These are phyloP conservation scores for Apamea monoglypha DNA, from an alignment of 2,888 invertebrate genomes.

Conservation along the genomic window DNA sequence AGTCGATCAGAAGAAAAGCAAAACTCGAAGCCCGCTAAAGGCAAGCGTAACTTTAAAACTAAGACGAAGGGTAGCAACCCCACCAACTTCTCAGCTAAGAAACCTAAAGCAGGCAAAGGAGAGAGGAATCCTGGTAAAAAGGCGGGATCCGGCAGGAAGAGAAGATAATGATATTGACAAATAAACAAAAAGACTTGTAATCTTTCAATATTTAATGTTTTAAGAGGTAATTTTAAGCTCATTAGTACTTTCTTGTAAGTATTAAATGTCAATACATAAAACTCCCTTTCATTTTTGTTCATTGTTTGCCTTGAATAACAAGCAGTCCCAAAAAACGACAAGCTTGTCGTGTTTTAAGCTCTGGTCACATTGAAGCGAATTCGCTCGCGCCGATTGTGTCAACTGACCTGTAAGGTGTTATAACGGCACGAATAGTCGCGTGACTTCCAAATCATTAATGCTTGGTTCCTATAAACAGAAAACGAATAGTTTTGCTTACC, in stretches of 20 bases:
- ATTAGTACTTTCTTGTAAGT: slow-evolving; percentile 1
- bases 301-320: not conserved
- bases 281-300: not conserved
- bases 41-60: slow-evolving; percentile 70
- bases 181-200: slow-evolving; percentile 10
- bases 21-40: slow-evolving; percentile 78
- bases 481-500: too few species aligned
- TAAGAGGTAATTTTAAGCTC: slow-evolving; percentile 30
- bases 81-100: slow-evolving; percentile 86
- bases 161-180: slow-evolving; percentile 87
- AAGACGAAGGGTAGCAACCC: slow-evolving; percentile 81
- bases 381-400: not conserved
- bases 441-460: too few species aligned
- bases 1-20: slow-evolving; percentile 90
- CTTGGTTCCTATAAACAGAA: too few species aligned
- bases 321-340: not conserved
- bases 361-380: not conserved
- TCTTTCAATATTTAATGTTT: slow-evolving; percentile 26
- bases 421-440: too few species aligned
- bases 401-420: too few species aligned
- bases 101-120: slow-evolving; percentile 93
- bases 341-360: not conserved
- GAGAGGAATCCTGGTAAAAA: slow-evolving; percentile 92
- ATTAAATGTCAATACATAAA: not conserved
- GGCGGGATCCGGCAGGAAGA: slow-evolving; percentile 92